Evolutionary conservation across 2,113 vertebrate species (phyloP).

Genomic region (Ictalurus furcatus): DNA sequence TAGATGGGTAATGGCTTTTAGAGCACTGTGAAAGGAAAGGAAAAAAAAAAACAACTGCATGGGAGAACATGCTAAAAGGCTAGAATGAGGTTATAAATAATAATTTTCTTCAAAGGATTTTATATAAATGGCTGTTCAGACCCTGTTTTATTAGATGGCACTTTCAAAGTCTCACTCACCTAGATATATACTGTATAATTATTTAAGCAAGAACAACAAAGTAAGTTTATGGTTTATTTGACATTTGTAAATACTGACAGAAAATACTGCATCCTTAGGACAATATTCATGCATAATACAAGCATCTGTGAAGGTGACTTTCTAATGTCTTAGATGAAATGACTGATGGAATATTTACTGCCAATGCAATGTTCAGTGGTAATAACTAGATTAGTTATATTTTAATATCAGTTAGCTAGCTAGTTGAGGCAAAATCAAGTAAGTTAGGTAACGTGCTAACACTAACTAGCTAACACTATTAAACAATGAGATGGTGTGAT

Average conservation of each 20-base stretch:
- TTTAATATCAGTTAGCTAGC: background rate
- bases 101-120: conserved; percentile 9
- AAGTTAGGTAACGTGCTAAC: background rate
- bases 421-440: background rate
- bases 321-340: background rate
- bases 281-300: background rate
- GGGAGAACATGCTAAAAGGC: background rate
- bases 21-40: background rate
- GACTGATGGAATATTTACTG: background rate
- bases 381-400: background rate
- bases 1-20: conserved; percentile 27
- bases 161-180: background rate
- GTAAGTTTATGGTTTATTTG: background rate
- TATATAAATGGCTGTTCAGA: background rate
- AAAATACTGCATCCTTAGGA: background rate
- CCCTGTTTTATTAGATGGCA: conserved; percentile 7
- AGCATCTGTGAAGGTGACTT: background rate
- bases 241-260: background rate
- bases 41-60: background rate
- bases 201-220: background rate
- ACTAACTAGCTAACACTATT: background rate
- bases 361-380: background rate
- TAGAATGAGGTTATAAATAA: background rate
- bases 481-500: background rate
- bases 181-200: background rate